Evolutionary conservation across 2,797 vertebrate genomes (phyloP).

Genomic region (Coregonus ussuriensis): DNA sequence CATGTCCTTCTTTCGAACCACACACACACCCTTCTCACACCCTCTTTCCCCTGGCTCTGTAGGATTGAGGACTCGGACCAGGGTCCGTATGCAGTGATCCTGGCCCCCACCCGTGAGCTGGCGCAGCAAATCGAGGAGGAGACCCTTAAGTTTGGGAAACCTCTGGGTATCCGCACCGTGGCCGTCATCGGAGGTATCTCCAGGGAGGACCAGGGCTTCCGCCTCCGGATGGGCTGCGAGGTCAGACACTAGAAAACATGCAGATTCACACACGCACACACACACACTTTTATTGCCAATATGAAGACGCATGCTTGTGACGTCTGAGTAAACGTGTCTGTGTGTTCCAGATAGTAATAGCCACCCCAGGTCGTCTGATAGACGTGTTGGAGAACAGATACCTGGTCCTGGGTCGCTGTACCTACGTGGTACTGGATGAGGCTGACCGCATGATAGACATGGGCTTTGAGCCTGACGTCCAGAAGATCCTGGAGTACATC

Average conservation of each 20-base stretch:
- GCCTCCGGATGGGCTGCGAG: slow-evolving; percentile 97
- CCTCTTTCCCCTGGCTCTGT: slow-evolving; percentile 12
- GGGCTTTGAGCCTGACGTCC: slow-evolving; percentile 98
- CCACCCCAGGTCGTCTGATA: slow-evolving; percentile 94
- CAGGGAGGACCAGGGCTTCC: slow-evolving; percentile 96
- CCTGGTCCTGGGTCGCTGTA: slow-evolving; percentile 95
- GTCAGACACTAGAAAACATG: slow-evolving; percentile 61
- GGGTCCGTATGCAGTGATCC: slow-evolving; percentile 94
- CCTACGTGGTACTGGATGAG: slow-evolving; percentile 96
- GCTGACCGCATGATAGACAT: slow-evolving; percentile 99
- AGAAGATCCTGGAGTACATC: slow-evolving; percentile 98
- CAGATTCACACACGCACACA: background rate
- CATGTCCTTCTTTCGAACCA: background rate
- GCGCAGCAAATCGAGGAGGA: slow-evolving; percentile 99
- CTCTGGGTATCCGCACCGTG: slow-evolving; percentile 93
- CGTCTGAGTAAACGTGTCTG: background rate
- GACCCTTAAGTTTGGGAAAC: slow-evolving; percentile 97
- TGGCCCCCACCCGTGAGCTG: slow-evolving; percentile 96
- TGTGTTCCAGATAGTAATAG: slow-evolving; percentile 88
- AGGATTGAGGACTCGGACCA: slow-evolving; percentile 98
- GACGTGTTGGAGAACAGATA: slow-evolving; percentile 97
- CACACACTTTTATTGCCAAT: background rate
- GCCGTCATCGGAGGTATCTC: slow-evolving; percentile 98
- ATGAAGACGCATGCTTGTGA: background rate
- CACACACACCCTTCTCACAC: background rate